Conservation (phyloP, 2,888 invertebrate genomes). For the Pteria penguin region DNA sequence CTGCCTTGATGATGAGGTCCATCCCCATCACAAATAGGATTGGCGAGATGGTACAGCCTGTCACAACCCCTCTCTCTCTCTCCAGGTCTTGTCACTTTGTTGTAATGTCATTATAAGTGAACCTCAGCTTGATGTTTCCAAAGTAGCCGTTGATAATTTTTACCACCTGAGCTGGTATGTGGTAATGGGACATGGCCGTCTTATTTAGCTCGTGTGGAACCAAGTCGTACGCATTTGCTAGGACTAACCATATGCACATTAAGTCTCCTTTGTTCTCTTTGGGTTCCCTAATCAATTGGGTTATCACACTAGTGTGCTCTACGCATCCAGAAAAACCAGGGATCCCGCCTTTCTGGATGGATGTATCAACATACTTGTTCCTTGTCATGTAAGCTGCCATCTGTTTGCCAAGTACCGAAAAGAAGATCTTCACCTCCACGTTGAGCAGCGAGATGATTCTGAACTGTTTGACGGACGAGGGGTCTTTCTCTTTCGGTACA, state of each 20-base stretch:
- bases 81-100: constrained; percentile 22
- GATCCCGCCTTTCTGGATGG: constrained; percentile 32
- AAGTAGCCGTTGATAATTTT: neutral
- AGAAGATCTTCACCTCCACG: too few species aligned
- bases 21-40: constrained; percentile 33
- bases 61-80: constrained; percentile 36
- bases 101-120: neutral
- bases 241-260: constrained; percentile 36
- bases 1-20: too few species aligned
- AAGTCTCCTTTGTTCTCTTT: constrained; percentile 33
- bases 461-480: constrained; percentile 21
- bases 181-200: constrained; percentile 28
- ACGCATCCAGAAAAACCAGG: constrained; percentile 39
- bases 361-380: too few species aligned
- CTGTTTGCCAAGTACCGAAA: too few species aligned
- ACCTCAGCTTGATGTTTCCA: neutral
- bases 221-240: constrained; percentile 42
- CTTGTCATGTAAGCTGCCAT: too few species aligned
- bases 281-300: constrained; percentile 32
- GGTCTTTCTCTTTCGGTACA: constrained; percentile 37
- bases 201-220: constrained; percentile 36
- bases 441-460: constrained; percentile 41
- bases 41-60: constrained; percentile 36
- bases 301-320: constrained; percentile 33
- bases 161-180: constrained; percentile 1